Conservation (phyloP, 2,888 invertebrate species). For the Drosophila mimica region DNA sequence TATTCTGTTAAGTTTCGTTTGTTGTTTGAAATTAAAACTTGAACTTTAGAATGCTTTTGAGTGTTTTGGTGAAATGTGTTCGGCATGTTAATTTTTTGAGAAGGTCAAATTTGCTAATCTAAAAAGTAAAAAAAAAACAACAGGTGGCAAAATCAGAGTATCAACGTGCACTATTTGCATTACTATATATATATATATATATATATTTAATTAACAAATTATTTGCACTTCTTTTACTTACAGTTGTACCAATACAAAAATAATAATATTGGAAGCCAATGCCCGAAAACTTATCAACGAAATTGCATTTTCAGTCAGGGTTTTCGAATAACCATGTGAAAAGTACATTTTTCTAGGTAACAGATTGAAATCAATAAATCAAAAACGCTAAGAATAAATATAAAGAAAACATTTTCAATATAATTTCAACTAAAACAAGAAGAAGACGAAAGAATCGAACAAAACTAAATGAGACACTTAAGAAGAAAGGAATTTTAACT, state of each 20-base stretch:
- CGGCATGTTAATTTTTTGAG: conserved; percentile 15
- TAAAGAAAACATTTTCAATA: conserved; percentile 16
- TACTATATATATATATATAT: too few relatives aligned
- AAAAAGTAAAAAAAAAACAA: not conserved
- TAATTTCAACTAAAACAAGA: conserved; percentile 46
- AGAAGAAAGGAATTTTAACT: conserved; percentile 80
- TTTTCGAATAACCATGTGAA: conserved; percentile 30
- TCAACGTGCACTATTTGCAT: too few relatives aligned
- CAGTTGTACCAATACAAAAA: conserved; percentile 29
- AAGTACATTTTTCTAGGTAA: conserved; percentile 28
- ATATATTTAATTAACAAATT: too few relatives aligned
- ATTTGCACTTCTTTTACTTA: conserved; percentile 21
- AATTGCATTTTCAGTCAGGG: conserved; percentile 30
- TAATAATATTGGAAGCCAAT: conserved; percentile 13
- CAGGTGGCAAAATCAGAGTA: not conserved
- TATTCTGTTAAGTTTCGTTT: conserved; percentile 2
- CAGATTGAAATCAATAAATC: conserved; percentile 24
- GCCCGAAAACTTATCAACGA: conserved; percentile 13
- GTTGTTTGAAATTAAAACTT: conserved; percentile 1
- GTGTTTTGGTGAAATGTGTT: conserved; percentile 10
- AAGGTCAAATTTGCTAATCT: not conserved
- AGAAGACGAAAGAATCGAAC: conserved; percentile 3
- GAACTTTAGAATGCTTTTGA: conserved; percentile 4
- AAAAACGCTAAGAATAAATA: conserved; percentile 8
- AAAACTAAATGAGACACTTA: conserved; percentile 57